Conservation (phyloP, 2,888 invertebrate species). For the Microchrysa polita region DNA sequence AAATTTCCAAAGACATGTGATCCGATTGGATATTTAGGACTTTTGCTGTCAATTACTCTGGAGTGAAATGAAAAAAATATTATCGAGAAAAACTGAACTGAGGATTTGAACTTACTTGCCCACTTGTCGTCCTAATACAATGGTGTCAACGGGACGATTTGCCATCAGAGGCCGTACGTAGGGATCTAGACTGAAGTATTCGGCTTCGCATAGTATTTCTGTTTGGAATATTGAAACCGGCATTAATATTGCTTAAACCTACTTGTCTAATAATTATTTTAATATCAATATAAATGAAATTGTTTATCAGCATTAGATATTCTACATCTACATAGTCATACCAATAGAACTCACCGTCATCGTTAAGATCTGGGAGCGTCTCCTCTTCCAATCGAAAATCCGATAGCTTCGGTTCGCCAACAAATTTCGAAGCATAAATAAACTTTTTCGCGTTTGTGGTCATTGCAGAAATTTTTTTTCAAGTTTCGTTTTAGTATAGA, state of each 20-base stretch:
- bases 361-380: conserved; percentile 70
- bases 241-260: too few species aligned
- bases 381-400: conserved; percentile 77
- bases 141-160: conserved; percentile 68
- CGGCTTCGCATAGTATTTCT: conserved; percentile 75
- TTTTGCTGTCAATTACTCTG: conserved; percentile 75
- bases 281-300: conserved; percentile 38
- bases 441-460: conserved; percentile 72
- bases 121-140: conserved; percentile 77
- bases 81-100: too few species aligned
- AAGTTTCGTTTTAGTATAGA: too few species aligned
- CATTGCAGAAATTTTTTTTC: too few species aligned
- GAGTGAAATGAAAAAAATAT: background rate
- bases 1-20: conserved; percentile 70
- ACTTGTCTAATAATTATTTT: too few species aligned
- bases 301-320: background rate
- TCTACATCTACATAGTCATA: background rate
- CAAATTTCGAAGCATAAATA: conserved; percentile 72
- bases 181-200: conserved; percentile 77
- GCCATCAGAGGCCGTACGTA: conserved; percentile 73
- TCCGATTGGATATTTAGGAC: conserved; percentile 72
- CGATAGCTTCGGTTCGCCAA: conserved; percentile 72
- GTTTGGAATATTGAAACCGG: background rate
- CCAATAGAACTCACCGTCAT: conserved; percentile 70
- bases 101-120: conserved; percentile 67